Evolutionary conservation across 2,797 vertebrate genomes (phyloP), one percentile per base, ranked within the genome.

Genomic region (Microhierax caerulescens): DNA sequence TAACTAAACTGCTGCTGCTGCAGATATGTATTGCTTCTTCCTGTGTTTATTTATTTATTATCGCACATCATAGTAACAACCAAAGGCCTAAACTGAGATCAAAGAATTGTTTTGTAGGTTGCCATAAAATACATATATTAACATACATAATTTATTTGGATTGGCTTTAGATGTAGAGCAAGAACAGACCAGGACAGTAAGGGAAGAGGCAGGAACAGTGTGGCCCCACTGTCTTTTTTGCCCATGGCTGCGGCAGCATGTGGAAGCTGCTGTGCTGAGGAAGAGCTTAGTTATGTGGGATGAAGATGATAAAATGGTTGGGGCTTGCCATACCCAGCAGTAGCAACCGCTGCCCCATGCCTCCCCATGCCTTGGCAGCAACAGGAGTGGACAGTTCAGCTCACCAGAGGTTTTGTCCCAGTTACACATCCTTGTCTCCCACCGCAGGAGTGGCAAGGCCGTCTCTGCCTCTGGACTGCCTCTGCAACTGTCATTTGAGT

Each of bases 201-300:
- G 56, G 41, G 30, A 63, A 90, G n/a, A 83, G 41, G 67, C 37
- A 91, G 59, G 20, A 81, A 34, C 17, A 48, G 34, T 25, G 50
- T 23, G 37, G 37, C 8, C 39, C 12, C 19, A 6, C 13, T 32
- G 53, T 39, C 22, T 30, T 11, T 60, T 86, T 36, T 67, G 34
- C 37, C 43, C 32, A 10, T 0, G 0, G 10, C 50, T 72, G 57
- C 88, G 53, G 56, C 57, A 91, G 27, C 0, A 0, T 64, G 56
- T 54, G 45, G 77, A 81, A 91, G 47, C 48, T 77, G 56, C 36
- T 74, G 19, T 47, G 43, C 45, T 0, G 0, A 78, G 39, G 36
- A 67, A 67, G 53, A 64, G 28, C 34, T 79, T 63, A 32, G 41
- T 65, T 90, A 25, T 67, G 21, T 25, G 37, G 64, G 59, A 61